phyloP scores from a whole-genome alignment of 1,140 invertebrate species.

The Pogonus chalceus region DNA sequence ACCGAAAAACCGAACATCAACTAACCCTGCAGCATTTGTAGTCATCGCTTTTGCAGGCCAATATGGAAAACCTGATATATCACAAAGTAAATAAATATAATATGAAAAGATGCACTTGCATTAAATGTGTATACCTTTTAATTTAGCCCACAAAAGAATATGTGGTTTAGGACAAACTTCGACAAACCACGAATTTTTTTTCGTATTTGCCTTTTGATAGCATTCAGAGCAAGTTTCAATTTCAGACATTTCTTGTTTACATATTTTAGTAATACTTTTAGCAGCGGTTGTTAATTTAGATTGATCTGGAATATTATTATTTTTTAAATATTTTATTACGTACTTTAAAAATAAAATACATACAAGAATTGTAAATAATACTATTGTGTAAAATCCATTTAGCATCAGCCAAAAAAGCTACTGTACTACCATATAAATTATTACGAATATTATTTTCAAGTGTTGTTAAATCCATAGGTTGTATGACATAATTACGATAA shows the following conservation, averaged over 20 bases:
- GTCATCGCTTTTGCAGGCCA: slow-evolving; percentile 91
- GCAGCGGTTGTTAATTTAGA: slow-evolving; percentile 68
- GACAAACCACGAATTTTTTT: slow-evolving; percentile 75
- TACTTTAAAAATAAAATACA: slow-evolving; percentile 26
- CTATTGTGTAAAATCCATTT: slow-evolving; percentile 92
- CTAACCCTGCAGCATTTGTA: slow-evolving; percentile 55
- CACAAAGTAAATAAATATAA: neutral
- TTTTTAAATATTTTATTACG: neutral
- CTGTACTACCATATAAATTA: slow-evolving; percentile 77
- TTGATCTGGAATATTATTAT: slow-evolving; percentile 45
- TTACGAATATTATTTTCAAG: slow-evolving; percentile 68
- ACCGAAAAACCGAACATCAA: slow-evolving; percentile 90
- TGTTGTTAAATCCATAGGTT: slow-evolving; percentile 72
- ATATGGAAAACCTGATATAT: slow-evolving; percentile 74
- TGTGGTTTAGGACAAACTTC: slow-evolving; percentile 84
- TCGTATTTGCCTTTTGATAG: slow-evolving; percentile 76
- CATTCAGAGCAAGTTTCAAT: slow-evolving; percentile 92
- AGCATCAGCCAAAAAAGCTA: slow-evolving; percentile 78
- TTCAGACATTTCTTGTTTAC: slow-evolving; percentile 76
- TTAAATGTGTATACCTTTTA: slow-evolving; percentile 53
- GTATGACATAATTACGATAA: slow-evolving; percentile 69
- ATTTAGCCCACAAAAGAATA: slow-evolving; percentile 80
- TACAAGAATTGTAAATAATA: slow-evolving; percentile 79
- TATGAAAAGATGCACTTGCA: neutral
- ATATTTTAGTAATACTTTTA: slow-evolving; percentile 69